These are phyloP conservation scores for Threskiornis aethiopicus DNA, from an alignment of 2,797 vertebrate species.

Conservation along the genomic window DNA sequence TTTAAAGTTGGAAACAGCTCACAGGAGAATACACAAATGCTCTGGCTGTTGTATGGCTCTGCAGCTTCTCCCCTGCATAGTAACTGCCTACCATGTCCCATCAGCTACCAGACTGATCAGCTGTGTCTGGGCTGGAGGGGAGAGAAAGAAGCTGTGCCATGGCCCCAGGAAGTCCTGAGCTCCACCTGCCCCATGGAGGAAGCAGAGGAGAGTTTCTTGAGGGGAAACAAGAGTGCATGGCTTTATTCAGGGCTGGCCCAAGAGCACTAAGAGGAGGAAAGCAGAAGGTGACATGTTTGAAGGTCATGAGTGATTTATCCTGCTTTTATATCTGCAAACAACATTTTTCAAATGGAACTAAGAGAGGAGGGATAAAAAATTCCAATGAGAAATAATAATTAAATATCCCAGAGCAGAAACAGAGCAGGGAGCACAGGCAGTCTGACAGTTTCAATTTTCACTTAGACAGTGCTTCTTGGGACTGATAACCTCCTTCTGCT, in stretches of 20 bases:
- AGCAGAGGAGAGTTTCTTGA: neutral
- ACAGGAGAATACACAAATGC: neutral
- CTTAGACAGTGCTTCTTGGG: constrained; percentile 11
- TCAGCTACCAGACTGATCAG: neutral
- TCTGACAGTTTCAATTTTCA: constrained; percentile 75
- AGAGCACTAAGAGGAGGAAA: neutral
- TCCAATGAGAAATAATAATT: neutral
- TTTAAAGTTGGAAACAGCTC: neutral
- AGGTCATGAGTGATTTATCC: constrained; percentile 59
- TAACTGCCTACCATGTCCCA: neutral
- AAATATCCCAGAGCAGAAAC: constrained; percentile 12
- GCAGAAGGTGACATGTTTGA: neutral
- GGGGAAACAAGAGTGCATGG: neutral
- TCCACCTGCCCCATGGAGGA: neutral
- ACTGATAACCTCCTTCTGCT: constrained; percentile 65
- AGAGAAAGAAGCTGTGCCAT: neutral
- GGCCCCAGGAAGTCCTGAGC: neutral
- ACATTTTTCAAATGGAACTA: constrained; percentile 64
- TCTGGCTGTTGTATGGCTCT: neutral
- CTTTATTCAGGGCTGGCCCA: neutral
- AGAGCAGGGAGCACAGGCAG: constrained; percentile 46
- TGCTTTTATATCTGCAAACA: constrained; percentile 54
- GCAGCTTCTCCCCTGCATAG: neutral
- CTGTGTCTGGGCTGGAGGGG: neutral
- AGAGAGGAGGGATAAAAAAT: neutral